Conservation (phyloP, 2,888 invertebrate species). For the Antitype chi region DNA sequence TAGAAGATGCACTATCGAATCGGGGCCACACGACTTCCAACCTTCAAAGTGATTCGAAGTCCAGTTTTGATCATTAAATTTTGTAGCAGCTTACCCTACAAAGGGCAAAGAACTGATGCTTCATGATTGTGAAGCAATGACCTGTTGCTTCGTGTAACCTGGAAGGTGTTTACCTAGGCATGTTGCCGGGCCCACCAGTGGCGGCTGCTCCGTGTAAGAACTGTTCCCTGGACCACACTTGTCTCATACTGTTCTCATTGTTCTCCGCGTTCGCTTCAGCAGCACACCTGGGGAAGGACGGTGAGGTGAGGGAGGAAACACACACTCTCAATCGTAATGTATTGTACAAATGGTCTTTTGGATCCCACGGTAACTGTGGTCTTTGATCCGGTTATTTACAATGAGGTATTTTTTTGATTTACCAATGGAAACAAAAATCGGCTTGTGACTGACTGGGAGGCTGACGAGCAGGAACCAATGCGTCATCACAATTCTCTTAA, state of each 20-base stretch:
- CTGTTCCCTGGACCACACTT: slow-evolving; percentile 94
- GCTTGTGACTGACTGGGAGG: background rate
- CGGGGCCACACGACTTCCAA: background rate
- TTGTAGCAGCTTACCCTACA: background rate
- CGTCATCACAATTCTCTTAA: background rate
- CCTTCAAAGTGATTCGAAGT: background rate
- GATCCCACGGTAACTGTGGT: slow-evolving; percentile 51
- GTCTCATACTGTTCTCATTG: slow-evolving; percentile 76
- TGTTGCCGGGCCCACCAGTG: slow-evolving; percentile 91
- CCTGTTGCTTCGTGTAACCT: background rate
- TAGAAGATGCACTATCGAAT: background rate
- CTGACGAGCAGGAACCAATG: background rate
- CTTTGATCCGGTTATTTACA: slow-evolving; percentile 40
- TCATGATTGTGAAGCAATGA: background rate
- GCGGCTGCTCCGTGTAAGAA: slow-evolving; percentile 94
- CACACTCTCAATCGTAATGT: slow-evolving; percentile 51
- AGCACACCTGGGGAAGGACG: slow-evolving; percentile 67
- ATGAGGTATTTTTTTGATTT: background rate
- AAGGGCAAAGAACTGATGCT: background rate
- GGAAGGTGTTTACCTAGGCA: slow-evolving; percentile 68
- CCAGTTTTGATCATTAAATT: background rate
- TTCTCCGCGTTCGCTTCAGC: slow-evolving; percentile 71
- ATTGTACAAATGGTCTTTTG: slow-evolving; percentile 46
- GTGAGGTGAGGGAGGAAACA: slow-evolving; percentile 49
- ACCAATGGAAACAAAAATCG: background rate